Evolutionary conservation across 2,888 invertebrate species (phyloP).

Genomic region (Micoletzkya japonica): DNA sequence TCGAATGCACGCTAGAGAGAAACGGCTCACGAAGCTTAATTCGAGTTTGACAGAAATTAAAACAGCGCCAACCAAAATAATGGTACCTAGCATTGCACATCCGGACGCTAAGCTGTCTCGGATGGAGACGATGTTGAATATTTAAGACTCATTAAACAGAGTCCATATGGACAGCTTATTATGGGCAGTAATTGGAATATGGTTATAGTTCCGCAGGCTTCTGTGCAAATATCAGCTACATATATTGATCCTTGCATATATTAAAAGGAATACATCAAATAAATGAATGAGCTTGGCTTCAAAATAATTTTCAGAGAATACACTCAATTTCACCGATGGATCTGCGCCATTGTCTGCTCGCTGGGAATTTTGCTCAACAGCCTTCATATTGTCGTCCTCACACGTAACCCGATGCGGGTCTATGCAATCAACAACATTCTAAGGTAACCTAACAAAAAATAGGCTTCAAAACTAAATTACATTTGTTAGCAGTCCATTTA

Average conservation of each 20-base stretch:
- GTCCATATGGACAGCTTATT: background rate
- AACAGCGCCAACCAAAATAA: too few relatives aligned
- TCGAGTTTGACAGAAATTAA: too few relatives aligned
- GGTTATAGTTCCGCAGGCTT: background rate
- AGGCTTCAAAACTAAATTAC: too few relatives aligned
- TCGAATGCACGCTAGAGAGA: too few relatives aligned
- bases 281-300: background rate
- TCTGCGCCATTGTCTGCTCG: constrained; percentile 24
- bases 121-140: too few relatives aligned
- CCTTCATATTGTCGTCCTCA: constrained; percentile 26
- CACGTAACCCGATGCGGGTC: constrained; percentile 24
- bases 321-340: constrained; percentile 26
- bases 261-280: background rate
- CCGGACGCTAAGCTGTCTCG: too few relatives aligned
- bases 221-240: background rate
- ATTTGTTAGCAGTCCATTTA: too few relatives aligned
- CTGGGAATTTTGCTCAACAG: constrained; percentile 25
- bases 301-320: constrained; percentile 2
- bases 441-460: too few relatives aligned
- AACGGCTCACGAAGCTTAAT: too few relatives aligned
- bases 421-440: constrained; percentile 26
- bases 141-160: too few relatives aligned
- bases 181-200: background rate
- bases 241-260: background rate
- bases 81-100: too few relatives aligned